These are phyloP conservation scores for Peromyscus melanophrys DNA, from an alignment of 2,797 vertebrate species.

Conservation along the genomic window DNA sequence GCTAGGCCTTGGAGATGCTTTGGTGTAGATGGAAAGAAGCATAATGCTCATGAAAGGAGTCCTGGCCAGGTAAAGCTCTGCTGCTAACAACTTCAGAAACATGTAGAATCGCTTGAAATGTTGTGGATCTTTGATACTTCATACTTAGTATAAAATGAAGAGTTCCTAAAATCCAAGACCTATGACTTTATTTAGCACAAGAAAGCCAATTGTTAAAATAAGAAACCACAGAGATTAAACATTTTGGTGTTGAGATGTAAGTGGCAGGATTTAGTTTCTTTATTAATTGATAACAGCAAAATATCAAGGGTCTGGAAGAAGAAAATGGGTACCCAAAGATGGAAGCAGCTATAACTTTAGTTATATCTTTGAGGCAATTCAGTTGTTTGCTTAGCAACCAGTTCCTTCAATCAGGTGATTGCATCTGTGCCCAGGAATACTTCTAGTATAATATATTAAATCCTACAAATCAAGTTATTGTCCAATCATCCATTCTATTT, in stretches of 20 bases:
- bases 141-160: conserved; percentile 27
- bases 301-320: conserved; percentile 11
- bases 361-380: conserved; percentile 57
- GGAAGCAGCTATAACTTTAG: conserved; percentile 47
- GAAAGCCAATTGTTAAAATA: conserved; percentile 3
- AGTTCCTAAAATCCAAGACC: conserved; percentile 48
- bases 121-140: background rate
- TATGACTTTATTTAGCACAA: conserved; percentile 45
- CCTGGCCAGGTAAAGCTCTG: background rate
- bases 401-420: conserved; percentile 48
- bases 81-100: conserved; percentile 28
- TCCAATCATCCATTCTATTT: conserved; percentile 62
- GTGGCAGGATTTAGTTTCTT: conserved; percentile 49
- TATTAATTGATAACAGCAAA: conserved; percentile 44
- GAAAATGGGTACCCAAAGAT: conserved; percentile 38
- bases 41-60: background rate
- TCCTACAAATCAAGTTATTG: conserved; percentile 65
- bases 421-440: background rate
- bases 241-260: conserved; percentile 57
- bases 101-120: conserved; percentile 16
- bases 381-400: conserved; percentile 64
- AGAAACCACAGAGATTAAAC: conserved; percentile 4
- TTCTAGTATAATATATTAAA: conserved; percentile 45
- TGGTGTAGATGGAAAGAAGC: background rate
- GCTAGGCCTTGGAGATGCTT: background rate